Percentiles rank a stretch among this genome's conserved stretches.
Evolutionary conservation across 2,888 invertebrate genomes (phyloP).

Genomic region (Dioctria linearis): DNA sequence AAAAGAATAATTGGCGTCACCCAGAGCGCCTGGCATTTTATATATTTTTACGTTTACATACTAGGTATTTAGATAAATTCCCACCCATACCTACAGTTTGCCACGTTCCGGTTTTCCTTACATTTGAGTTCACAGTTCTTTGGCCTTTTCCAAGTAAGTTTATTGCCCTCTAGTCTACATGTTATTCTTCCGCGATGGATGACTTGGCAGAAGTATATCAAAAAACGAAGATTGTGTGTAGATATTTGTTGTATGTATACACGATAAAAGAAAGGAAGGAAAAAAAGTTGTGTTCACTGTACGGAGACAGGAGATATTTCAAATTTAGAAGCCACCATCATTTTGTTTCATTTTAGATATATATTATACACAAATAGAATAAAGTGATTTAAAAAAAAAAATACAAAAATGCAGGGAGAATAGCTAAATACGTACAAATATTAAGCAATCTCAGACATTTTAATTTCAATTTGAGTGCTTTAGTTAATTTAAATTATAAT

Average conservation of each 20-base stretch:
- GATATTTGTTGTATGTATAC: neutral
- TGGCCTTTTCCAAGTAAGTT: constrained; percentile 6
- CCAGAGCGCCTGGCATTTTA: neutral
- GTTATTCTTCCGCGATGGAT: constrained; percentile 4
- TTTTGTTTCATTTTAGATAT: neutral
- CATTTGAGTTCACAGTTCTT: neutral
- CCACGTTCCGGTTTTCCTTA: constrained; percentile 8
- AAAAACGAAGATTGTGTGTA: neutral
- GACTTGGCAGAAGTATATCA: constrained; percentile 10
- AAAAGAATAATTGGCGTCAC: neutral
- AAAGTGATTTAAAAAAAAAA: too few species aligned
- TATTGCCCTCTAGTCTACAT: constrained; percentile 3
- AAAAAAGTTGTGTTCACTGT: constrained; percentile 12
- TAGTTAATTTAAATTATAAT: too few species aligned
- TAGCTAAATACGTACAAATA: too few species aligned
- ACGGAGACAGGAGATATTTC: neutral
- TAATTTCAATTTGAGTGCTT: too few species aligned
- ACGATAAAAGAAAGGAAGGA: neutral
- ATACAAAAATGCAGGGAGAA: too few species aligned
- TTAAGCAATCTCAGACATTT: too few species aligned
- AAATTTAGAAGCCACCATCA: neutral
- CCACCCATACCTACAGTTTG: neutral
- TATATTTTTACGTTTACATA: neutral
- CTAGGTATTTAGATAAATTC: neutral
- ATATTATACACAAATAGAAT: neutral